Evolutionary conservation across 1,140 invertebrate species (phyloP), one percentile per base, ranked within the genome.

Genomic region (Drosophila grimshawi): DNA sequence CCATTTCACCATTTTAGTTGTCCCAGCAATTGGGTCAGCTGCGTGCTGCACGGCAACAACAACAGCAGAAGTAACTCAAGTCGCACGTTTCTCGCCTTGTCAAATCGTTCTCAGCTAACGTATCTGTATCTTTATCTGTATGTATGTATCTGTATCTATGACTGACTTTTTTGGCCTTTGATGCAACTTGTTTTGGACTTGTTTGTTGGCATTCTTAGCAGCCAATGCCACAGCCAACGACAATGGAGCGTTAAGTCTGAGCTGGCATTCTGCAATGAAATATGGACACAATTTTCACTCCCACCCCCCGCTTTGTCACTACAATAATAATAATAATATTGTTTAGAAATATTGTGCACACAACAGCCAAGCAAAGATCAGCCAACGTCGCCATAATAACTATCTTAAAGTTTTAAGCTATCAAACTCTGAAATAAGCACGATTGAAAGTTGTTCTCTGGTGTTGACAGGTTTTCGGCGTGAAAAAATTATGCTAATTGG

Each of bases 191-290:
- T 55, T 79, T 78, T 63, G 72, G 68, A 88, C 83, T 79, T 76
- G 83, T 79, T 86, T 68, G 78, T 53, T 74, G 67, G 76, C 83
- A 83, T 86, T 86, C 85, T 88, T 59, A 74, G 65, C 56, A 56
- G 59, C 51, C 49, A 51, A 55, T 61, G 56, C 55, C 19, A 53
- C 55, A 33, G 33, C 32, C 35, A 45, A 46, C 63, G 30, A 72
- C 51, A 72, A 43, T 73, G 49, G 43, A 63, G 59, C 63, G 55
- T 51, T 53, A 68, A 74, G 37, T 61, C 11, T 32, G 5, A 19
- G 29, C 60, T 76, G 64, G 37, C 57, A 68, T 68, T 74, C 70
- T 63, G 64, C 33, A 8, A 52, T 62, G 46, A 43, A 56, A 33
- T 55, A 61, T 65, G 52, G 67, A 64, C 19, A 19, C 19, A 19